Evolutionary conservation across 2,888 invertebrate genomes (phyloP).

Genomic region (Microctonus hyperodae): DNA sequence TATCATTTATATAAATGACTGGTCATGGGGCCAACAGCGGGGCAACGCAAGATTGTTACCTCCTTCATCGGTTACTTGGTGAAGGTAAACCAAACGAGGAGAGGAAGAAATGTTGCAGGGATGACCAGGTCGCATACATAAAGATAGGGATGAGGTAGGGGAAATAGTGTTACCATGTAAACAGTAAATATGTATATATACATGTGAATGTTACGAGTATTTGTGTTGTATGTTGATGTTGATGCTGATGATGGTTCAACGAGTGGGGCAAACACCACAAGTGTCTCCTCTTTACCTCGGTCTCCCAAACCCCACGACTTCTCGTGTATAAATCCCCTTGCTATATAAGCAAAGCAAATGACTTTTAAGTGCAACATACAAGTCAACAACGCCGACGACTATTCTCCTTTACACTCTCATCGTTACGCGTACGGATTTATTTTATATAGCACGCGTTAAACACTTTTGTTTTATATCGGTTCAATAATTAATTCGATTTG

Average conservation of each 20-base stretch:
- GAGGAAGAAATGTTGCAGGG: conserved; percentile 32
- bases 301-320: conserved; percentile 35
- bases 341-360: conserved; percentile 63
- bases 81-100: conserved; percentile 41
- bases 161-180: conserved; percentile 7
- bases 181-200: neutral
- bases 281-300: conserved; percentile 1
- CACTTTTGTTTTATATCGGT: neutral
- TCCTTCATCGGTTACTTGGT: conserved; percentile 22
- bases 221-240: neutral
- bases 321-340: conserved; percentile 43
- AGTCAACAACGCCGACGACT: conserved; percentile 53
- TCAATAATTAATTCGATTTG: neutral
- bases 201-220: neutral
- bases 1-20: neutral
- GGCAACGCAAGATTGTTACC: neutral
- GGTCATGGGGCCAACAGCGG: conserved; percentile 15
- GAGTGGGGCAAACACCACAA: conserved; percentile 21
- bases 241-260: conserved; percentile 4
- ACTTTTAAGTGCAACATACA: conserved; percentile 62
- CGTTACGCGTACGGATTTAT: conserved; percentile 22
- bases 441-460: neutral
- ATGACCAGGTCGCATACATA: conserved; percentile 26
- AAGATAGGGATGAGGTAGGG: conserved; percentile 20
- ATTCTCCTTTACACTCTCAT: conserved; percentile 37